Evolutionary conservation across 2,888 invertebrate species (phyloP), one percentile per base, ranked within the genome.

Genomic region (Yponomeuta evonymella): DNA sequence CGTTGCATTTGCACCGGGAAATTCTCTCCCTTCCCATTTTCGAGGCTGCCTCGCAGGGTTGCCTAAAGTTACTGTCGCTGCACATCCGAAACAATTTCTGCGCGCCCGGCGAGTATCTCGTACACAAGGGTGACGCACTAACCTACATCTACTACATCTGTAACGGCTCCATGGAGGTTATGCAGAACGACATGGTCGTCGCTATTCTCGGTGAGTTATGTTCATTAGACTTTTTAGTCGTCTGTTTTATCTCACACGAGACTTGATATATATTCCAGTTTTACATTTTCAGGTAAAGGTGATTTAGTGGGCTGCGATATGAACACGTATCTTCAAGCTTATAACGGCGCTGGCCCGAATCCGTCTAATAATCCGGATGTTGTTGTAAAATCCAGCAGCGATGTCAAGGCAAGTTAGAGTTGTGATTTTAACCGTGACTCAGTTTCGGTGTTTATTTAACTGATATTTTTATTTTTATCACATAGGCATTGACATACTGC

Each of bases 121-220:
- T 98, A 66, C 98, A 98, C 89, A 97, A 96, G 90, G 98, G 98
- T 64, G 98, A 98, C 81, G 98, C 98, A 8, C 94, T 98, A 48
- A 96, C 96, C 73, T 97, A 97, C 83, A 97, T 98, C 79, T 98
- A 98, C 89, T 98, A 98, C 87, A 95, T 98, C 75, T 98, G 98
- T 92, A 98, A 98, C 83, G 98, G 98, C 8, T 98, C 98, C 48
- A 98, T 98, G 98, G 98, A 98, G 90, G 98, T 98, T 67, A 96
- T 98, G 80, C 98, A 98, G 86, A 96, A 98, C 80, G 96, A 96
- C 75, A 98, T 98, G 97, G 98, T 98, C 70, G 98, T 98, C 30
- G 98, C 98, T 72, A 98, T 99, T 79, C 93, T 98, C 76, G 98
- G 98, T 98, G 90, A 94, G 94, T 88, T 12, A 36, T 69, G 23